These are phyloP conservation scores for Harmothoe impar DNA, from an alignment of 2,888 invertebrate species.

Conservation along the genomic window DNA sequence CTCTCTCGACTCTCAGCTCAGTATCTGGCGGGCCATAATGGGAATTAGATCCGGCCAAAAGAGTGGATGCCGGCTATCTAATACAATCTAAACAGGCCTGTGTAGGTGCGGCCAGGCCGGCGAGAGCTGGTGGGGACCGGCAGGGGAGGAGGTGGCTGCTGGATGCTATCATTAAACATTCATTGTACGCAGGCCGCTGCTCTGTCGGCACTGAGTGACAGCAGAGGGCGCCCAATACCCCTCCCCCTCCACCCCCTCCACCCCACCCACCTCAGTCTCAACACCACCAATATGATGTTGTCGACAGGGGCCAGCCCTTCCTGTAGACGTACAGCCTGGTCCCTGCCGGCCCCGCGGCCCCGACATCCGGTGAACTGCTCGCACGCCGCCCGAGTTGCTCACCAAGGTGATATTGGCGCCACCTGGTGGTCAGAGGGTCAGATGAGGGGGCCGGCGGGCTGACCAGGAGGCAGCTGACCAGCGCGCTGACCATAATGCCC, in stretches of 20 bases:
- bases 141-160: neutral
- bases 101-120: constrained; percentile 28
- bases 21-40: constrained; percentile 48
- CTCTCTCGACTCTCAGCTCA: constrained; percentile 11
- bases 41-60: constrained; percentile 58
- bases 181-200: constrained; percentile 43
- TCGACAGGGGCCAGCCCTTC: neutral
- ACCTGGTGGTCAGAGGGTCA: constrained; percentile 47
- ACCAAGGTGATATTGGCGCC: constrained; percentile 50
- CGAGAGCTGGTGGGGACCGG: neutral
- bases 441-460: constrained; percentile 40
- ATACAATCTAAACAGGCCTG: constrained; percentile 60
- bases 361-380: neutral
- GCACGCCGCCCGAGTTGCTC: neutral
- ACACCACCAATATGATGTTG: constrained; percentile 49
- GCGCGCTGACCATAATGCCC: constrained; percentile 49
- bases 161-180: constrained; percentile 58
- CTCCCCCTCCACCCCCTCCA: neutral
- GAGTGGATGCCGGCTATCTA: constrained; percentile 50
- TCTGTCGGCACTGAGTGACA: constrained; percentile 39
- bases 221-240: constrained; percentile 9
- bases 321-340: neutral
- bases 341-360: constrained; percentile 20
- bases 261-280: neutral
- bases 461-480: constrained; percentile 33